phyloP scores from a whole-genome alignment of 1,140 invertebrate genomes.

The Neuroterus valhalla region DNA sequence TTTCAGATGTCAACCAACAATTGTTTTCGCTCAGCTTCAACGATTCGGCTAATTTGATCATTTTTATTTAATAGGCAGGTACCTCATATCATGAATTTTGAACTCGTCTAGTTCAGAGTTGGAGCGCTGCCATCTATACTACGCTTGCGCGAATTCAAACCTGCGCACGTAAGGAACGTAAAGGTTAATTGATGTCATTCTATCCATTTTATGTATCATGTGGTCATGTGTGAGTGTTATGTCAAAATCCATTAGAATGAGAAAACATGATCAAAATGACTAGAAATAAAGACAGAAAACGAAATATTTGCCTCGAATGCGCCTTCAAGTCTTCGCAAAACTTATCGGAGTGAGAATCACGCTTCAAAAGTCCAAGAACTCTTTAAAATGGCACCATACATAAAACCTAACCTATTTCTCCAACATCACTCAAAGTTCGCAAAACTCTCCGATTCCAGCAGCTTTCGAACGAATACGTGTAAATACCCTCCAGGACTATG shows the following conservation, averaged over 20 bases:
- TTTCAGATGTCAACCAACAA: too few relatives aligned
- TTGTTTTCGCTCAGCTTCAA: too few relatives aligned
- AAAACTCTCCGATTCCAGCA: not conserved
- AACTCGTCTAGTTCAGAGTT: not conserved
- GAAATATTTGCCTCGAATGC: not conserved
- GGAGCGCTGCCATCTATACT: too few relatives aligned
- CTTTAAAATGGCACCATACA: not conserved
- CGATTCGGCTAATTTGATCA: too few relatives aligned
- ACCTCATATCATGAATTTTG: too few relatives aligned
- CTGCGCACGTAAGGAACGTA: not conserved
- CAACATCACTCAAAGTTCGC: not conserved
- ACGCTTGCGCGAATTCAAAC: not conserved
- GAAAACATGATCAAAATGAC: not conserved
- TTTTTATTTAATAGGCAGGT: too few relatives aligned
- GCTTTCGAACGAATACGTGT: not conserved
- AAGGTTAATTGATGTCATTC: too few relatives aligned
- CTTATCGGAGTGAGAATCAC: not conserved
- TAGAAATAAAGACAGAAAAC: not conserved
- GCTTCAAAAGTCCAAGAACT: not conserved
- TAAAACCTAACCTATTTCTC: constrained; percentile 16
- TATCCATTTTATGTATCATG: not conserved
- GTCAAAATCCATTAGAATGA: constrained; percentile 14
- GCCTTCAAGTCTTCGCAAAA: not conserved
- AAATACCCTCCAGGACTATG: not conserved
- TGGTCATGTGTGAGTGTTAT: not conserved